These are phyloP conservation scores for Brachymystax lenok DNA, from an alignment of 2,797 vertebrate species.

Conservation along the genomic window DNA sequence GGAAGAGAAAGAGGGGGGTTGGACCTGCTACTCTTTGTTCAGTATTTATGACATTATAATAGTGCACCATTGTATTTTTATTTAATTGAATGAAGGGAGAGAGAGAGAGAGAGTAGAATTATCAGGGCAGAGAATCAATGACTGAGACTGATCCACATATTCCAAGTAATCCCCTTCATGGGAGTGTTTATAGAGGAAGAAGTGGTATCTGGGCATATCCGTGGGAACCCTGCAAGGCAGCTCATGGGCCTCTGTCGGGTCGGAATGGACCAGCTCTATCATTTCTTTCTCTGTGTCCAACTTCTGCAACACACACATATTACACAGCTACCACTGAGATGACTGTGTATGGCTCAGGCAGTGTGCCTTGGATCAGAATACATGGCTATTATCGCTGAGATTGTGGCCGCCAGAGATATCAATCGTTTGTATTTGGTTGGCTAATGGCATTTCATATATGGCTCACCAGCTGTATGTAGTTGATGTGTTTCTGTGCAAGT, in stretches of 20 bases:
- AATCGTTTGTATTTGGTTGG: not conserved
- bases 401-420: not conserved
- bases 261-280: constrained; percentile 91
- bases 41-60: not conserved
- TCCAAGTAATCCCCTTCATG: constrained; percentile 93
- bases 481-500: constrained; percentile 86
- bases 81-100: not conserved
- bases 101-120: not conserved
- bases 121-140: constrained; percentile 10
- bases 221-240: constrained; percentile 87
- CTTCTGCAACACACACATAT: constrained; percentile 59
- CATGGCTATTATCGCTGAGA: not conserved
- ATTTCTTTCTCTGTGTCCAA: constrained; percentile 92
- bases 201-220: constrained; percentile 95
- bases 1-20: not conserved
- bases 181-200: constrained; percentile 96
- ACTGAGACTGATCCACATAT: constrained; percentile 86
- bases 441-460: not conserved
- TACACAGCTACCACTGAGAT: not conserved
- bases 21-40: not conserved
- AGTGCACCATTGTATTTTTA: not conserved
- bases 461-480: constrained; percentile 95
- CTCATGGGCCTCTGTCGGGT: constrained; percentile 85
- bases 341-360: not conserved
- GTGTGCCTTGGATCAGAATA: not conserved